Base-by-base conservation (phyloP, 2,888 invertebrate genomes). In the Caenorhabditis sp. region DNA sequence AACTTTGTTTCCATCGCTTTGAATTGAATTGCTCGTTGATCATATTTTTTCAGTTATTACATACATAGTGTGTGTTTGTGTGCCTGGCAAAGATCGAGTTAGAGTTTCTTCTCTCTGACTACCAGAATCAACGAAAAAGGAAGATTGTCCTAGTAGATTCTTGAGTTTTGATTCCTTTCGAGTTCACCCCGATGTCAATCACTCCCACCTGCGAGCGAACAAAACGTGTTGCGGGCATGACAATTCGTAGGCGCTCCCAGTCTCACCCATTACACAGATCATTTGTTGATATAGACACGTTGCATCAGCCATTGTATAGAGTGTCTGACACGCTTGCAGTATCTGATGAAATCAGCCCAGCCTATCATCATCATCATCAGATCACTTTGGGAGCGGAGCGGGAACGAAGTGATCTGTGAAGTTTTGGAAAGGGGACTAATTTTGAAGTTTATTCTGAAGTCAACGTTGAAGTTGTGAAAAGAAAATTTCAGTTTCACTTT, bases 291-390 rank as follows among this genome's bases (percentile, higher is more conserved):
- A 76, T 40, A 58, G 35, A 50, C 74, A 67, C 76, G 67, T 76
- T 76, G 67, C 76, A 76, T 76, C 76, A 76, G 76, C 67, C 76
- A 55, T 32, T 60, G 62, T n/a, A 62, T 20, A 22, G 40, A 40
- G 55, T 67, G 76, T 76, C 76, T 76, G 76, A 76, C 76, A 76
- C 76, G 61, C 47, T 76, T 67, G 76, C 76, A 67, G 76, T 76
- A 76, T 67, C 67, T 76, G 76, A 76, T 50, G 76, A 67, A 76
- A 76, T 76, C 76, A 76, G 60, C 65, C 64, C 47, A 44, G 37
- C 51, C 37, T 65, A 65, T 74, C 65, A 74, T 74, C 58, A 40
- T 58, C 58, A 65, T 74, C 58, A 40, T 58, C 58, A 65, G 50
- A 65, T 67, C 65, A 64, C 37, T 40, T 2, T 1, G 55, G 40